Conservation (phyloP, 1,140 invertebrate species). For the Gonioctena quinquepunctata region DNA sequence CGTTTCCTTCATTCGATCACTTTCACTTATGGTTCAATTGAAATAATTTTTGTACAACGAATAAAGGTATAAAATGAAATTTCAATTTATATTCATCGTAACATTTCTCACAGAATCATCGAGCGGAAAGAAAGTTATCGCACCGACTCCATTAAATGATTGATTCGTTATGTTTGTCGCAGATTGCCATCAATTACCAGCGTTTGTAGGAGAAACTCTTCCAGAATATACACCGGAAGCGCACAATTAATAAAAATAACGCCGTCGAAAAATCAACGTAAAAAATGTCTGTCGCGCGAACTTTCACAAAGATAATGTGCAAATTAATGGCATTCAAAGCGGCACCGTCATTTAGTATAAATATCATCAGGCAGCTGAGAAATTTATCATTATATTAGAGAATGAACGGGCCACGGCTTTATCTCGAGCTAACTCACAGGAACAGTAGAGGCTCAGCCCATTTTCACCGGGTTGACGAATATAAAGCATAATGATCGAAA, state of each 20-base stretch:
- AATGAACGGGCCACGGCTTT: constrained; percentile 23
- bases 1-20: no score
- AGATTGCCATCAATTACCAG: background rate
- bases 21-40: no score
- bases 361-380: constrained; percentile 28
- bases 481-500: no score
- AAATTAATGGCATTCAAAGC: constrained; percentile 26
- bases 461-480: no score
- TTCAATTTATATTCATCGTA: no score
- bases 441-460: no score
- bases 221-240: background rate
- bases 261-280: constrained; percentile 1
- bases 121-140: no score
- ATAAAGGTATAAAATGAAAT: no score
- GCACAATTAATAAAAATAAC: constrained; percentile 1
- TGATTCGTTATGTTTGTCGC: background rate
- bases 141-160: background rate
- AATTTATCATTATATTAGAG: constrained; percentile 38
- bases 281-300: background rate
- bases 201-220: background rate
- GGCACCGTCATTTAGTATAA: constrained; percentile 31
- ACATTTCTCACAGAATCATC: no score
- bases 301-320: constrained; percentile 1
- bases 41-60: no score
- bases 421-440: constrained; percentile 35